A percentile compares a stretch with the other conserved stretches of the same genome.
phyloP scores from a whole-genome alignment of 2,888 invertebrate genomes.

The Epirrhoe alternata region DNA sequence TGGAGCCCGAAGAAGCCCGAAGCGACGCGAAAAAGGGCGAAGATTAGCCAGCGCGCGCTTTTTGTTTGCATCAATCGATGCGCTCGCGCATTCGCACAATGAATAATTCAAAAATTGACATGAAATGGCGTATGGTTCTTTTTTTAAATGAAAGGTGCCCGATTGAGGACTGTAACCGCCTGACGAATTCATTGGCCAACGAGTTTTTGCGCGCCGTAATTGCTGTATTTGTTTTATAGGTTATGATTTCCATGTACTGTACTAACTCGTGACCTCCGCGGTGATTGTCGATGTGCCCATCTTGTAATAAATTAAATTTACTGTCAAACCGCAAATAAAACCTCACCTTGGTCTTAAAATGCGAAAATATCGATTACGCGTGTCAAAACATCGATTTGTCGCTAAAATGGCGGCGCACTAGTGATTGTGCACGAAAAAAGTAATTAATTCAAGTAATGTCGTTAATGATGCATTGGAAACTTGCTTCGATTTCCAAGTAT shows the following conservation, averaged over 20 bases:
- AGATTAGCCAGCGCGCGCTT: constrained; percentile 83
- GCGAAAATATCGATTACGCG: constrained; percentile 45
- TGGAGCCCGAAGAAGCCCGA: constrained; percentile 73
- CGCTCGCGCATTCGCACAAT: constrained; percentile 84
- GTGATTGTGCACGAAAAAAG: constrained; percentile 40
- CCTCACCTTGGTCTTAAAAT: constrained; percentile 59
- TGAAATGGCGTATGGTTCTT: constrained; percentile 85
- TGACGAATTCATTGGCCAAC: constrained; percentile 85
- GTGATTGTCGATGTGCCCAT: constrained; percentile 35
- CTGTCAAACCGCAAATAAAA: constrained; percentile 78
- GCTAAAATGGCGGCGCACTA: constrained; percentile 47
- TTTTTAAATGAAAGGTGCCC: constrained; percentile 85
- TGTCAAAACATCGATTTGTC: constrained; percentile 50
- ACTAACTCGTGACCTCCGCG: constrained; percentile 35
- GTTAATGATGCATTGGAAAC: constrained; percentile 77
- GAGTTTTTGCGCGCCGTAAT: constrained; percentile 81
- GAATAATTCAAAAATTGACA: constrained; percentile 86
- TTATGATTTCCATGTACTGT: constrained; percentile 55
- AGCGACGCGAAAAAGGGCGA: constrained; percentile 76
- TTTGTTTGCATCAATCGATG: constrained; percentile 85
- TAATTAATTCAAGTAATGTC: constrained; percentile 78
- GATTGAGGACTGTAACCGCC: constrained; percentile 85
- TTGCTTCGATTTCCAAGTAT: constrained; percentile 80
- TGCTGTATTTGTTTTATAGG: constrained; percentile 76
- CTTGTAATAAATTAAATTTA: constrained; percentile 68